A percentile compares a stretch with the other conserved stretches of the same genome.
Conservation (phyloP, 2,113 vertebrate species). For the Sporophila hypoxantha region DNA sequence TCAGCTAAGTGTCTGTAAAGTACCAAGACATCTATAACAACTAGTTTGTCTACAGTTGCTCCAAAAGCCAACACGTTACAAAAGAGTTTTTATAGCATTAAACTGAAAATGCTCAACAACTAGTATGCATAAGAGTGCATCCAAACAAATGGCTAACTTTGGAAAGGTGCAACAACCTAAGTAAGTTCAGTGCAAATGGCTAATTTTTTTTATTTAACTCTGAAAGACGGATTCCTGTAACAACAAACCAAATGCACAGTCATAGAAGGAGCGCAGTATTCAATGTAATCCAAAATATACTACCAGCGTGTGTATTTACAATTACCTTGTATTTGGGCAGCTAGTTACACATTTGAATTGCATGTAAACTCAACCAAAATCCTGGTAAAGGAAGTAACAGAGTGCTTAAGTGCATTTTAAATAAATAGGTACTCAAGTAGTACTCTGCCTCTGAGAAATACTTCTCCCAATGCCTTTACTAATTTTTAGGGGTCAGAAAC, state of each 20-base stretch:
- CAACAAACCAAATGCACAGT: slow-evolving; percentile 22
- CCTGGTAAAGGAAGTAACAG: slow-evolving; percentile 34
- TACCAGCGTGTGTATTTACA: slow-evolving; percentile 24
- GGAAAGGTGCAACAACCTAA: slow-evolving; percentile 70
- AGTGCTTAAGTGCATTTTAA: slow-evolving; percentile 51
- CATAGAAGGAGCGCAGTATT: not conserved
- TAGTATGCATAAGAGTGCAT: slow-evolving; percentile 41
- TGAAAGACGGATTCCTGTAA: slow-evolving; percentile 16
- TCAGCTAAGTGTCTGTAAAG: slow-evolving; percentile 68
- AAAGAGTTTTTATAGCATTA: slow-evolving; percentile 46
- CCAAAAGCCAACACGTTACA: slow-evolving; percentile 42
- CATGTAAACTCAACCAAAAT: slow-evolving; percentile 50
- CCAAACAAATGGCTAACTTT: slow-evolving; percentile 60
- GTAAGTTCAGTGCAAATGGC: slow-evolving; percentile 70
- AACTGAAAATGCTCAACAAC: slow-evolving; percentile 47
- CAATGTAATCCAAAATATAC: not conserved
- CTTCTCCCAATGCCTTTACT: not conserved
- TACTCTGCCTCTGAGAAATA: slow-evolving; percentile 15
- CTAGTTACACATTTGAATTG: slow-evolving; percentile 3
- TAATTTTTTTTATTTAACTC: slow-evolving; percentile 30
- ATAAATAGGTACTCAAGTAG: slow-evolving; percentile 46
- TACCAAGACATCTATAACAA: slow-evolving; percentile 67
- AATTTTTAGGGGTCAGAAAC: not conserved
- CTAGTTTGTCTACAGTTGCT: slow-evolving; percentile 52
- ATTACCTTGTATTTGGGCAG: slow-evolving; percentile 20